Evolutionary conservation across 2,797 vertebrate genomes (phyloP).

Genomic region (Silurus aristotelis): DNA sequence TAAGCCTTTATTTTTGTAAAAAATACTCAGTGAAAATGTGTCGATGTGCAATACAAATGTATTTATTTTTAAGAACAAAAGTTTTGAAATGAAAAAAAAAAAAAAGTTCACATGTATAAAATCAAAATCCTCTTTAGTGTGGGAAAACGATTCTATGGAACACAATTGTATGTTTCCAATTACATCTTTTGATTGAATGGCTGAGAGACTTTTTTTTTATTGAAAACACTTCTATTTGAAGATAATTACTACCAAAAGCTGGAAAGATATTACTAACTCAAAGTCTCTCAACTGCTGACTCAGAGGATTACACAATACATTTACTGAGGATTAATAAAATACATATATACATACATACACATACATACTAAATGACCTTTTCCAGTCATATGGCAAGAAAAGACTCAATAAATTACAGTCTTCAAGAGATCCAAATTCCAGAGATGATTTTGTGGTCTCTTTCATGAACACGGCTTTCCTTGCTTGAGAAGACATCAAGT

Average conservation of each 20-base stretch:
- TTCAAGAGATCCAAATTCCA: conserved; percentile 43
- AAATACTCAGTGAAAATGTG: conserved; percentile 61
- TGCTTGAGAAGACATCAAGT: conserved; percentile 47
- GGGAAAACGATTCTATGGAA: conserved; percentile 60
- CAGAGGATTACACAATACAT: conserved; percentile 48
- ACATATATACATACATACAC: conserved; percentile 41
- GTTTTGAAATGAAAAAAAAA: neutral
- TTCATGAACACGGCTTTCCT: conserved; percentile 39
- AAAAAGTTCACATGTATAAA: conserved; percentile 47
- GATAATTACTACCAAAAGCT: conserved; percentile 79
- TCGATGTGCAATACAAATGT: conserved; percentile 65
- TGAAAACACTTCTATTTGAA: conserved; percentile 67
- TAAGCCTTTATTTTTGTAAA: conserved; percentile 64
- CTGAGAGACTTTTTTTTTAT: conserved; percentile 73
- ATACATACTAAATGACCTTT: conserved; percentile 50
- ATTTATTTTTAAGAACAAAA: conserved; percentile 25
- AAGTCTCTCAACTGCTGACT: conserved; percentile 65
- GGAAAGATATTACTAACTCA: conserved; percentile 65
- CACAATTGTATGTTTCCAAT: conserved; percentile 70
- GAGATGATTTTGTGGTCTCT: conserved; percentile 42
- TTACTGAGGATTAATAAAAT: conserved; percentile 51
- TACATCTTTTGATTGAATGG: conserved; percentile 66
- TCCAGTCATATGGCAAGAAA: conserved; percentile 45
- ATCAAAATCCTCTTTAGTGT: conserved; percentile 60
- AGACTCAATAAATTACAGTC: conserved; percentile 57